Base-by-base conservation (phyloP, 2,113 vertebrate genomes). In the Onychostruthus taczanowskii region DNA sequence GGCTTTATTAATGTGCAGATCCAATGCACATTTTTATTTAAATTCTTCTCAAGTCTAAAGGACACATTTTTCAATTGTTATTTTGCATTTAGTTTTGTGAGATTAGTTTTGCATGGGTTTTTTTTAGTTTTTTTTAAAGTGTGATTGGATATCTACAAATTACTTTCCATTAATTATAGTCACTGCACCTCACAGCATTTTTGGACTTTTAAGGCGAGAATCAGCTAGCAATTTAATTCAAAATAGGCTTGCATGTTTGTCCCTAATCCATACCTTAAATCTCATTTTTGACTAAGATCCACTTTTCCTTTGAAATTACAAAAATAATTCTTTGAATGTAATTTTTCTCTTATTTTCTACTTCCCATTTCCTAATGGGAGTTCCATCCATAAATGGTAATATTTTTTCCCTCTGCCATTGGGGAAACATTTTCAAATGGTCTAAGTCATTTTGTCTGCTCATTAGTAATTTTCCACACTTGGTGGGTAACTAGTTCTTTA, bases 1-100 rank as follows among this genome's bases (percentile, higher is more conserved):
- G 95, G 67, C 95, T 97, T 97, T 98, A 97, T 97, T 97, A 98
- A 98, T 96, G 97, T 97, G 93, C 87, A 95, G 73, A 93, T 97
- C 80, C 92, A 96, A 96, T 84, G 92, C 72, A 93, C 70, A 86
- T 97, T 98, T 98, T 98, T 96, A 97, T 97, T 98, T 97, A 98
- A 98, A 98, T 98, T 97, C 84, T 35, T 95, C 67, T 82, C 93
- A 96, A 98, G 96, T 97, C 97, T 97, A 97, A 98, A 98, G 96
- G 95, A 97, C 89, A 85, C 63, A 44, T 76, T 94, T 97, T 98
- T 97, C 97, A 97, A 95, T 97, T 95, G 95, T 98, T 98, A 95
- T 96, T 97, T 98, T 97, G 95, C 93, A 95, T 98, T 98, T 97
- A 91, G 95, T 94, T 97, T 97, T 95, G 95, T 89, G 94, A 96